phyloP scores from a whole-genome alignment of 2,888 invertebrate genomes.

The Drosophila algonquin region DNA sequence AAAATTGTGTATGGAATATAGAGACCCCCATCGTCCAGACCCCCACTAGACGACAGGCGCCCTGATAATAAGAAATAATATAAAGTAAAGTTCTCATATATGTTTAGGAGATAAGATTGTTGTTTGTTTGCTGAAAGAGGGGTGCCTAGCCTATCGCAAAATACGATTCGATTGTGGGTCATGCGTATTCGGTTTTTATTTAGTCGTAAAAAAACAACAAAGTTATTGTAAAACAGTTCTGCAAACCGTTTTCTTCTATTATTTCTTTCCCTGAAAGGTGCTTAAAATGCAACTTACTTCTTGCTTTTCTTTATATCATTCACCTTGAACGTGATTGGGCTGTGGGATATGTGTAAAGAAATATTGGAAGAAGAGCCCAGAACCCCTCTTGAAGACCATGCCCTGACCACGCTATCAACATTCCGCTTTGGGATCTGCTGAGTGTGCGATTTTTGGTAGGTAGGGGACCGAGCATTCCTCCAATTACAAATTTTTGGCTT shows the following conservation, averaged over 20 bases:
- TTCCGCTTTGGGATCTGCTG: constrained; percentile 43
- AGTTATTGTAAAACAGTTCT: constrained; percentile 13
- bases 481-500: constrained; percentile 47
- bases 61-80: constrained; percentile 33
- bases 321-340: constrained; percentile 78
- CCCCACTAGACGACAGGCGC: constrained; percentile 63
- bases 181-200: neutral
- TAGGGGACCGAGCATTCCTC: constrained; percentile 28
- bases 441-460: constrained; percentile 38
- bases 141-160: constrained; percentile 20
- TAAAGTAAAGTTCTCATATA: constrained; percentile 1
- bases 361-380: constrained; percentile 4
- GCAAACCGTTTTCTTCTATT: constrained; percentile 18
- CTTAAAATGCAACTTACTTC: constrained; percentile 21
- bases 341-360: constrained; percentile 55
- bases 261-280: constrained; percentile 1
- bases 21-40: constrained; percentile 14
- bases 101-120: constrained; percentile 25
- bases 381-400: constrained; percentile 24
- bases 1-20: constrained; percentile 46
- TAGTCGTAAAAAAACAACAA: too few relatives aligned
- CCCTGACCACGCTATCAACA: constrained; percentile 43
- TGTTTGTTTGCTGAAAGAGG: constrained; percentile 28
- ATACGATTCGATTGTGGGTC: constrained; percentile 18
- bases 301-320: constrained; percentile 56